phyloP scores from a whole-genome alignment of 2,888 invertebrate species.

The Clitarchus hookeri region DNA sequence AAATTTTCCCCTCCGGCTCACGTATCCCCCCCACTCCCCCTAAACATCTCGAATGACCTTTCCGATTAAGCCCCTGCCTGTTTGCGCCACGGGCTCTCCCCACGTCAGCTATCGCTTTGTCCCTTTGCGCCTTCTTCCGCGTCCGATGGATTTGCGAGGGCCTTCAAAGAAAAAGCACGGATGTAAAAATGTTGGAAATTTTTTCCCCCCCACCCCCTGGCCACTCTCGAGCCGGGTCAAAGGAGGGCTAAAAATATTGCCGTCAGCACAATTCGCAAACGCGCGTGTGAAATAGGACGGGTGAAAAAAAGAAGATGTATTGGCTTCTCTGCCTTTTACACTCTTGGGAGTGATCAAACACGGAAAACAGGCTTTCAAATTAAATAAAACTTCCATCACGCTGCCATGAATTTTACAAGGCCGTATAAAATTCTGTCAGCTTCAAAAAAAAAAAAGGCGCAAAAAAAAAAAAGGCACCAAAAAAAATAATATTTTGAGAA shows the following conservation, averaged over 20 bases:
- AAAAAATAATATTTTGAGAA: too few relatives aligned
- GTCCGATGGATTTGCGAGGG: neutral
- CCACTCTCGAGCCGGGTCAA: neutral
- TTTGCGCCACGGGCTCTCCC: neutral
- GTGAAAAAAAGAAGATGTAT: neutral
- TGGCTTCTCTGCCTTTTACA: neutral
- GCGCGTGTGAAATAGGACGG: neutral
- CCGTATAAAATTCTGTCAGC: too few relatives aligned
- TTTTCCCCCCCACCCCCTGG: too few relatives aligned
- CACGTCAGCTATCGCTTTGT: neutral
- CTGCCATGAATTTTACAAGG: neutral
- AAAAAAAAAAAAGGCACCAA: too few relatives aligned
- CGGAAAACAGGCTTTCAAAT: neutral
- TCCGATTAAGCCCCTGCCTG: neutral
- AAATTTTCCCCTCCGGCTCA: too few relatives aligned
- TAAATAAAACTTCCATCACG: neutral
- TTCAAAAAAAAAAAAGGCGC: too few relatives aligned
- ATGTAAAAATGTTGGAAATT: slow-evolving; percentile 5
- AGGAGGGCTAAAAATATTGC: neutral
- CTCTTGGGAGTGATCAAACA: neutral
- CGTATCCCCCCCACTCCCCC: too few relatives aligned
- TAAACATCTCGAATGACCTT: neutral
- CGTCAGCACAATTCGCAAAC: neutral
- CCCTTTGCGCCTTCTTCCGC: neutral
- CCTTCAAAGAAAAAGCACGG: neutral